A percentile compares a stretch with the other conserved stretches of the same genome.
phyloP scores from a whole-genome alignment of 2,888 invertebrate species.

The Eristalis intricaria region DNA sequence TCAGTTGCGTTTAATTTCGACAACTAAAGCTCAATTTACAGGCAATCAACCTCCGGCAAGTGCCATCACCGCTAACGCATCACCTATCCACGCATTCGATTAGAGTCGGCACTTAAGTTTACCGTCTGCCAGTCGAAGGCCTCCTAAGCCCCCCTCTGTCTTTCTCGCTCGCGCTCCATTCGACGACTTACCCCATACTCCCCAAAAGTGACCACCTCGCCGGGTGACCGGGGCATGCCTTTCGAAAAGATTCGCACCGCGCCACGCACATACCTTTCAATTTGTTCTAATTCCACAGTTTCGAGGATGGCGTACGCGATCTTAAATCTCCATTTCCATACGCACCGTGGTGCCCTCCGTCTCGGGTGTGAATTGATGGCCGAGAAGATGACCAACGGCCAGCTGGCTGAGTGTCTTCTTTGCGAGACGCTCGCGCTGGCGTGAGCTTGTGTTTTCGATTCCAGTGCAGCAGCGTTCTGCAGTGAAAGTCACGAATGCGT shows the following conservation, averaged over 20 bases:
- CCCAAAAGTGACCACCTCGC: neutral
- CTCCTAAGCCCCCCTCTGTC: too few species aligned
- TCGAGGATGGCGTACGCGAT: constrained; percentile 13
- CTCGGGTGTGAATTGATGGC: constrained; percentile 25
- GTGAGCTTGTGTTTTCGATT: neutral
- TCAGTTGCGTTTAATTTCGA: constrained; percentile 14
- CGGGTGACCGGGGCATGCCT: constrained; percentile 62
- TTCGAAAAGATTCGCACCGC: constrained; percentile 53
- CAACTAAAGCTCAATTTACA: constrained; percentile 57
- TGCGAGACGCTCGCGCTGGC: constrained; percentile 19
- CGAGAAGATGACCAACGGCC: constrained; percentile 24
- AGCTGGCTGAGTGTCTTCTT: constrained; percentile 24
- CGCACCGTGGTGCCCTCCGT: neutral
- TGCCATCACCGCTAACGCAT: constrained; percentile 48
- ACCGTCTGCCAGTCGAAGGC: neutral
- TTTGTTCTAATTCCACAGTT: constrained; percentile 58
- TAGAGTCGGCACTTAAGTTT: constrained; percentile 57
- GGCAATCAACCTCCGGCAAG: constrained; percentile 53
- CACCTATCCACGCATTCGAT: constrained; percentile 49
- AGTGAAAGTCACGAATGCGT: constrained; percentile 68
- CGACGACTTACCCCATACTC: neutral
- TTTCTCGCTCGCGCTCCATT: neutral
- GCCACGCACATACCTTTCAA: constrained; percentile 53
- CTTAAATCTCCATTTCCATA: constrained; percentile 45
- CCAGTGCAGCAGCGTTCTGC: neutral